Evolutionary conservation across 2,888 invertebrate genomes (phyloP).

Genomic region (Ptycholaimellus sp.): DNA sequence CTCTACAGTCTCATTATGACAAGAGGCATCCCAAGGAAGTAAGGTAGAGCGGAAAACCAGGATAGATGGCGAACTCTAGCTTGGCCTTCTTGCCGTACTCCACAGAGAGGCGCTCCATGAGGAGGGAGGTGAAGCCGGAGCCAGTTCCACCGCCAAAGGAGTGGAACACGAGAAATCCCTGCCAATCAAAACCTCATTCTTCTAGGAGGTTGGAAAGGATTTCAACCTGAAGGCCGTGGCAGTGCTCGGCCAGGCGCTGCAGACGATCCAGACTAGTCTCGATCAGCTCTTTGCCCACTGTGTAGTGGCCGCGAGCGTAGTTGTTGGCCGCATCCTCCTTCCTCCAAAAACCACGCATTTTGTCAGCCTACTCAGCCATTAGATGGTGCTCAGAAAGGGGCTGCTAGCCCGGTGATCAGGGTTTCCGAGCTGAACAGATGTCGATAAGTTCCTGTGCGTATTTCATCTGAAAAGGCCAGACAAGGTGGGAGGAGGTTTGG

Average conservation of each 20-base stretch:
- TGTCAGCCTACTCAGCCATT: no score
- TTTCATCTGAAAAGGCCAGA: no score
- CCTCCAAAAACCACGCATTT: no score
- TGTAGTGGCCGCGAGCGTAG: slow-evolving; percentile 40
- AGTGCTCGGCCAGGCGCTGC: background rate
- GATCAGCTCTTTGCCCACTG: slow-evolving; percentile 48
- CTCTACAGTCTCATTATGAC: no score
- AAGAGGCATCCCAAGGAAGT: no score
- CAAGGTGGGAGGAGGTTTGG: no score
- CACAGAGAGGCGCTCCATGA: slow-evolving; percentile 57
- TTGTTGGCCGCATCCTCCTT: slow-evolving; percentile 32
- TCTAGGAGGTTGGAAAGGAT: no score
- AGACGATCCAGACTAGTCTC: slow-evolving; percentile 38
- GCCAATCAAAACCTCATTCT: no score
- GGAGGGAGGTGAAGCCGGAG: slow-evolving; percentile 60
- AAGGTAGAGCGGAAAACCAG: no score
- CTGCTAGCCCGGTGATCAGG: no score
- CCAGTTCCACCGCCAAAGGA: slow-evolving; percentile 69
- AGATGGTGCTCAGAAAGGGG: no score
- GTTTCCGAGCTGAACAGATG: no score
- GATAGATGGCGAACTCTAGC: slow-evolving; percentile 63
- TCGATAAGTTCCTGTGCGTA: slow-evolving; percentile 40
- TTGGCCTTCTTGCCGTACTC: slow-evolving; percentile 68
- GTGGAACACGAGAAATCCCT: slow-evolving; percentile 61
- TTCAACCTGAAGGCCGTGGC: background rate